Evolutionary conservation across 2,888 invertebrate species (phyloP).

Genomic region (Heliconius erato): DNA sequence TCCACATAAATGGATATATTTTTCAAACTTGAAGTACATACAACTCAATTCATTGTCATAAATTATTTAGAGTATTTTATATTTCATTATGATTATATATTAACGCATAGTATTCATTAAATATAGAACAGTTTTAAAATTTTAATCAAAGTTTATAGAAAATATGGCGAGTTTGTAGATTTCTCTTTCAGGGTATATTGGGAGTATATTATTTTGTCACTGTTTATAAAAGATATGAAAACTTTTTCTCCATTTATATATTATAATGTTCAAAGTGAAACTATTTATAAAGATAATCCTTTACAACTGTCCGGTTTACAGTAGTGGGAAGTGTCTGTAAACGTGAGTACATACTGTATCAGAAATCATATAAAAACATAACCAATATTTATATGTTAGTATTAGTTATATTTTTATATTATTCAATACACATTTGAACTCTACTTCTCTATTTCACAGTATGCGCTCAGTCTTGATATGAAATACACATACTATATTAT

Average conservation of each 20-base stretch:
- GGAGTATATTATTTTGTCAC: slow-evolving; percentile 3
- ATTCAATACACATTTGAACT: no score
- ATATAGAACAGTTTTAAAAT: slow-evolving; percentile 20
- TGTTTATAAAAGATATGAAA: slow-evolving; percentile 9
- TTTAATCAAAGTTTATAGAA: background rate
- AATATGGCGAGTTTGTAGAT: slow-evolving; percentile 17
- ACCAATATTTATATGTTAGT: no score
- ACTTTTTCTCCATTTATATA: background rate
- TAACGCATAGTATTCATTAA: background rate
- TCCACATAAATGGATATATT: slow-evolving; percentile 5
- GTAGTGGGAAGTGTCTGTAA: background rate
- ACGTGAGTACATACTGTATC: background rate
- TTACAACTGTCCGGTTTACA: background rate
- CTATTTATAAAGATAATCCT: slow-evolving; percentile 7
- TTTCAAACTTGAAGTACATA: background rate
- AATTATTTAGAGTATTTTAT: slow-evolving; percentile 2
- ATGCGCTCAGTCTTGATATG: background rate
- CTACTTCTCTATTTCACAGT: background rate
- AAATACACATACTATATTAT: background rate
- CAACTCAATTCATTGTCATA: background rate
- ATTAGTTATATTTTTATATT: no score
- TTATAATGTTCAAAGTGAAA: background rate
- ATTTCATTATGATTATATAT: slow-evolving; percentile 1
- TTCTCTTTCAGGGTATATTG: slow-evolving; percentile 29
- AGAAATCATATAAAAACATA: background rate